phyloP scores from a whole-genome alignment of 2,888 invertebrate species.

The Punctoribates punctum region DNA sequence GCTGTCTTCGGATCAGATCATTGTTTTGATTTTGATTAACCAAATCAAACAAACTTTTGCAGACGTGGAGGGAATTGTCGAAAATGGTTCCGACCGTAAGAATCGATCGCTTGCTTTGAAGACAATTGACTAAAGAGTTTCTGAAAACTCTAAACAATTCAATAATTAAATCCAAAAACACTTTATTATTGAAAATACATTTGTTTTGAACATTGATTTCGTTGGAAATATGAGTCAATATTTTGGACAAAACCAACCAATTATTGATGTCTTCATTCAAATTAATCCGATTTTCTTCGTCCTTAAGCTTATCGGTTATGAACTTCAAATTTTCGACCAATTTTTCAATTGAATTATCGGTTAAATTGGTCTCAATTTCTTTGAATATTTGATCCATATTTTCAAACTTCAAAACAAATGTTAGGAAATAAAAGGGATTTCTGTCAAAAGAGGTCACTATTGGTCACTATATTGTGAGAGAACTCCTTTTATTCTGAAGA shows the following conservation, averaged over 20 bases:
- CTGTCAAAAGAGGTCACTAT: slow-evolving; percentile 8
- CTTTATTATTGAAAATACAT: neutral
- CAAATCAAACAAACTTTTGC: neutral
- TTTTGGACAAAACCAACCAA: neutral
- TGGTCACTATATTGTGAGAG: too few relatives aligned
- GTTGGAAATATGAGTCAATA: neutral
- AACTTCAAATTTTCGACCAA: neutral
- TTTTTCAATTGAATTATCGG: neutral
- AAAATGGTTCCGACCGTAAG: slow-evolving; percentile 7
- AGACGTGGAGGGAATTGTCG: neutral
- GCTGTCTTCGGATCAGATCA: neutral
- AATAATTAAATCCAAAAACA: neutral
- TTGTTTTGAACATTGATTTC: neutral
- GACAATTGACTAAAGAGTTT: slow-evolving; percentile 15
- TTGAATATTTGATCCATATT: slow-evolving; percentile 17
- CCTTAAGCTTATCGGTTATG: slow-evolving; percentile 8
- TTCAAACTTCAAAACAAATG: neutral
- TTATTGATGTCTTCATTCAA: slow-evolving; percentile 8
- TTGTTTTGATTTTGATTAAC: neutral
- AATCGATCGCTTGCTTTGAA: neutral
- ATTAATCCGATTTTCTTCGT: slow-evolving; percentile 6
- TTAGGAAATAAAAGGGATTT: neutral
- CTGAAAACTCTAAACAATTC: slow-evolving; percentile 22
- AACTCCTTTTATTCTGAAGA: neutral
- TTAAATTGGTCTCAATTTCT: slow-evolving; percentile 7